Evolutionary conservation across 2,888 invertebrate species (phyloP).

Genomic region (Axea sp.): DNA sequence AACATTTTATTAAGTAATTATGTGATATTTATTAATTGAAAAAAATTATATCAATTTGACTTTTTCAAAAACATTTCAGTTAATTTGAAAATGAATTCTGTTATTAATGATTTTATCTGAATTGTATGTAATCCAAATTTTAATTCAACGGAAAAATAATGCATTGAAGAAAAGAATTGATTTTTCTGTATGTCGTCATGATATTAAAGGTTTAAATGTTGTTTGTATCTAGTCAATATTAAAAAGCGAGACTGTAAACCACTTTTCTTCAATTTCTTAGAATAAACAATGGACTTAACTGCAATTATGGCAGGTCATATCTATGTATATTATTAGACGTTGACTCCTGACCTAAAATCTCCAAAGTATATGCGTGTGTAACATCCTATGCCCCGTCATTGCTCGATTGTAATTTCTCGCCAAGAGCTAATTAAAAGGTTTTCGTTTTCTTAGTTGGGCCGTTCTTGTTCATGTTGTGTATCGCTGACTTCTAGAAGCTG

Average conservation of each 20-base stretch:
- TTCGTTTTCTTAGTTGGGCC: constrained; percentile 22
- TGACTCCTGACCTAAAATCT: constrained; percentile 40
- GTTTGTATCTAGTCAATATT: constrained; percentile 4
- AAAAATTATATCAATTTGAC: too few relatives aligned
- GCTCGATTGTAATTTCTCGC: constrained; percentile 37
- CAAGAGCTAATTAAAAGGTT: constrained; percentile 45
- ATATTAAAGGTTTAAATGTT: constrained; percentile 6
- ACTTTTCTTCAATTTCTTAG: constrained; percentile 25
- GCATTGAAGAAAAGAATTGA: too few relatives aligned
- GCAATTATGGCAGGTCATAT: constrained; percentile 27
- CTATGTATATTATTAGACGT: constrained; percentile 43
- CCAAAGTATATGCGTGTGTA: constrained; percentile 20
- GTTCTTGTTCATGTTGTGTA: constrained; percentile 2
- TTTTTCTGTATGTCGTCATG: too few relatives aligned
- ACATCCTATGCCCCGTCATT: constrained; percentile 27
- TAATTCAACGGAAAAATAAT: too few relatives aligned
- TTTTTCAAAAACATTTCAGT: too few relatives aligned
- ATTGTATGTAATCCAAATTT: too few relatives aligned
- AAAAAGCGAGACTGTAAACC: constrained; percentile 14
- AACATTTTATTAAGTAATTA: too few relatives aligned
- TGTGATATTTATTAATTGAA: too few relatives aligned
- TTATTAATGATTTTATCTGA: too few relatives aligned
- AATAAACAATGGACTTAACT: constrained; percentile 37
- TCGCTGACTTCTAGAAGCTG: constrained; percentile 16
- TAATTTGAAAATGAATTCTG: too few relatives aligned